Evolutionary conservation across 2,113 vertebrate species (phyloP).

Genomic region (Tychaedon coryphoeus): DNA sequence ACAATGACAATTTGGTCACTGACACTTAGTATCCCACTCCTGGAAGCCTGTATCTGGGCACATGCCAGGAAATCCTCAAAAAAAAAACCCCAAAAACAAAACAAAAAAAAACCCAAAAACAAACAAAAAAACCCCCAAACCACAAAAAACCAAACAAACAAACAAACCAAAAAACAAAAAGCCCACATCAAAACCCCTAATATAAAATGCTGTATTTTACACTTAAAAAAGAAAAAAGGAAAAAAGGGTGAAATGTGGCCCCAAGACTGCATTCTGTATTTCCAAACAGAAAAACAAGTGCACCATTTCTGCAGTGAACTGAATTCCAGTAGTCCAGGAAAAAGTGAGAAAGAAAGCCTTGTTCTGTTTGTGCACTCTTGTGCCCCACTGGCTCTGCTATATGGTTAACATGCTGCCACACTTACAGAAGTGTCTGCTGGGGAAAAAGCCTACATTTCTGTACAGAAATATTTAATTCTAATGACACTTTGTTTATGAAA

Average conservation of each 20-base stretch:
- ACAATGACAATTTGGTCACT: neutral
- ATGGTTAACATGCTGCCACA: neutral
- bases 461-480: neutral
- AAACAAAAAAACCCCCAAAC: too few relatives aligned
- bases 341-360: neutral
- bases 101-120: too few relatives aligned
- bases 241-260: neutral
- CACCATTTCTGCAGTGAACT: neutral
- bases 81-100: neutral
- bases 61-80: neutral
- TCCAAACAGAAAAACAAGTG: rapidly evolving
- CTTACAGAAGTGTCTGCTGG: neutral
- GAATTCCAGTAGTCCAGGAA: neutral
- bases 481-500: neutral
- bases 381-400: neutral
- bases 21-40: neutral
- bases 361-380: neutral
- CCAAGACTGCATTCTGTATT: neutral
- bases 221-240: too few relatives aligned
- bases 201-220: neutral
- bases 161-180: neutral
- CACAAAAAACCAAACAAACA: too few relatives aligned
- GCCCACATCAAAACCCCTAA: neutral
- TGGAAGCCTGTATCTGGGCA: neutral
- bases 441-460: neutral